These are phyloP conservation scores for Onchidella celtica DNA, from an alignment of 2,888 invertebrate species.

Conservation along the genomic window DNA sequence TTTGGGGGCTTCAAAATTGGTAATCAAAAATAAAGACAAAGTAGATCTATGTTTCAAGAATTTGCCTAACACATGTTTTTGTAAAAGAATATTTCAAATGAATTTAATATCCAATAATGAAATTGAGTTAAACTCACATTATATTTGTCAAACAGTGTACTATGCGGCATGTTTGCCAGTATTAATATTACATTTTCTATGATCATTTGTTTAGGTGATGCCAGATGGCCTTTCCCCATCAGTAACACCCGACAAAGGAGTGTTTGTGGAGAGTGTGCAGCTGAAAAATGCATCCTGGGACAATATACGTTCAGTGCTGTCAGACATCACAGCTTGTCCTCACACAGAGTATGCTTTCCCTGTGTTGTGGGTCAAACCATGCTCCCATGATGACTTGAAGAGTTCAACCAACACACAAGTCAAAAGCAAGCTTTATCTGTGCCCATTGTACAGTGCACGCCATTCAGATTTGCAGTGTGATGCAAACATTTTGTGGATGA, in stretches of 20 bases:
- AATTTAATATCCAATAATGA: too few species aligned
- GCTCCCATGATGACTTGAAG: not conserved
- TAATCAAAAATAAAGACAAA: too few species aligned
- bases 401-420: not conserved
- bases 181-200: too few species aligned
- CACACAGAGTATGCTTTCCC: slow-evolving; percentile 63
- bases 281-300: slow-evolving; percentile 77
- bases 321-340: slow-evolving; percentile 60
- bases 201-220: slow-evolving; percentile 73
- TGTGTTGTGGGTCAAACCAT: slow-evolving; percentile 71
- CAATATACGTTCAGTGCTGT: slow-evolving; percentile 60
- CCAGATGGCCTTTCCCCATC: slow-evolving; percentile 65
- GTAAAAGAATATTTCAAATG: too few species aligned
- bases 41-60: too few species aligned
- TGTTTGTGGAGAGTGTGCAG: slow-evolving; percentile 68
- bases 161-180: too few species aligned
- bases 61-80: too few species aligned
- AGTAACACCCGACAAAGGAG: slow-evolving; percentile 66
- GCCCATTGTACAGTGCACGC: slow-evolving; percentile 65
- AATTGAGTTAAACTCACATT: too few species aligned
- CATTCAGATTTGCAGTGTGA: slow-evolving; percentile 62
- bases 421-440: slow-evolving; percentile 56
- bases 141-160: too few species aligned
- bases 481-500: slow-evolving; percentile 60
- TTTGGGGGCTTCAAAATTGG: too few species aligned